Evolutionary conservation across 2,888 invertebrate genomes (phyloP).

Genomic region (Eucera pruinosa): DNA sequence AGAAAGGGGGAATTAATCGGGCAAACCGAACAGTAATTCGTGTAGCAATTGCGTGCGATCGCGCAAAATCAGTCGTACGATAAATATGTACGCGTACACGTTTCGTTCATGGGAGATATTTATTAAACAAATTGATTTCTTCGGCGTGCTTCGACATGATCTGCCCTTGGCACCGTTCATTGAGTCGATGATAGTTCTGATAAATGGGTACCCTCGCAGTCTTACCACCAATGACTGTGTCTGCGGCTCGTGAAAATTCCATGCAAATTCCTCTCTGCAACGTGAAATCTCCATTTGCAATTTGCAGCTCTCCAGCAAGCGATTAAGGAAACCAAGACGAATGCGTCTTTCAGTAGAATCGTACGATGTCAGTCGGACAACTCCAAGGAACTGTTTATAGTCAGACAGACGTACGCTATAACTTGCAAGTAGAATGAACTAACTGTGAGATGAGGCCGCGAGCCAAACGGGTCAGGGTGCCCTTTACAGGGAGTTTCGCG

Average conservation of each 20-base stretch:
- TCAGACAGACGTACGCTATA: too few relatives aligned
- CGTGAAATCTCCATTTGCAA: background rate
- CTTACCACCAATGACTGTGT: slow-evolving; percentile 2
- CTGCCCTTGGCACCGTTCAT: slow-evolving; percentile 66
- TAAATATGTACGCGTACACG: slow-evolving; percentile 9
- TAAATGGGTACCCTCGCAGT: slow-evolving; percentile 31
- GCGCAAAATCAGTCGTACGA: slow-evolving; percentile 24
- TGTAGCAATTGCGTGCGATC: slow-evolving; percentile 25
- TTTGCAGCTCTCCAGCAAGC: background rate
- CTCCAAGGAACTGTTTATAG: too few relatives aligned
- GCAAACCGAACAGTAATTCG: slow-evolving; percentile 26
- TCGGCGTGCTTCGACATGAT: slow-evolving; percentile 41
- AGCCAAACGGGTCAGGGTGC: slow-evolving; percentile 24
- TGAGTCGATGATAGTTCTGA: slow-evolving; percentile 51
- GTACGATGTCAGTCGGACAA: background rate
- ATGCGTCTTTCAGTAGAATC: background rate
- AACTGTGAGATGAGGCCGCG: background rate
- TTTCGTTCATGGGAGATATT: slow-evolving; percentile 42
- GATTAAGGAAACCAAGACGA: background rate
- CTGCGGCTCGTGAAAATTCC: slow-evolving; percentile 25
- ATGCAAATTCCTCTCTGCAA: slow-evolving; percentile 7
- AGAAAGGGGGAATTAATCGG: slow-evolving; percentile 26
- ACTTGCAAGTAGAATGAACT: background rate
- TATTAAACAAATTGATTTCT: slow-evolving; percentile 72
- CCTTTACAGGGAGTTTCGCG: too few relatives aligned